Base-by-base conservation (phyloP, 92 coral and sea anemone genomes). In the Zoanthus solanderi region DNA sequence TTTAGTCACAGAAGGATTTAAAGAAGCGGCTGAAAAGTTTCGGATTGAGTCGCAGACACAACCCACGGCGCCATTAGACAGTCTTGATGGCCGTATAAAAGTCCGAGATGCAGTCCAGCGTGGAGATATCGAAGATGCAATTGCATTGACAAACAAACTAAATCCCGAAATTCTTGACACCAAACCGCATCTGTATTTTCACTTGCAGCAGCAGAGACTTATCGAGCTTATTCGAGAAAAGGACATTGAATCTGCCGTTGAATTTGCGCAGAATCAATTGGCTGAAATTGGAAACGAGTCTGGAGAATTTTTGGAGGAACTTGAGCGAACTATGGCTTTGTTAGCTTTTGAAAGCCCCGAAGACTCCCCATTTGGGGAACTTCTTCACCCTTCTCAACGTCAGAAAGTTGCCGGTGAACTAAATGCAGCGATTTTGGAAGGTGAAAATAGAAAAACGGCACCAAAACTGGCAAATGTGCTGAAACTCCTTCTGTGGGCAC, bases 381-480 rank as follows among this genome's bases (percentile, higher is more conserved):
- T 97, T 12, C 89, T 97, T 16, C 94, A 93, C 66, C 92, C 96
- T 14, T 94, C 99, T 29, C 99, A 97, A 82, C 90, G 99, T 78
- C 99, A 97, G 90, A 97, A 97, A 78, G 98, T 97, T 78, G 99
- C 99, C 0, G 95, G 99, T 92, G 99, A 97, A 85, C 92, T 97
- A 46, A 97, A 97, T 72, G 98, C 99, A 84, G 99, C 99, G 34
- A 92, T 97, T 52, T 84, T 97, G 47, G 98, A 93, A 75, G 98
- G 96, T 16, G 98, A 97, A 68, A 89, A 97, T 75, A 92, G 93
- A 76, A 92, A 96, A 53, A 92, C 99, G 6, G 93, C 94, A 15
- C 99, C 98, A 45, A 95, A 96, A 84, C 87, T 97, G 31, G 93
- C 99, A 18, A 97, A 95, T 71, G 90, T 97, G 18, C 89, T 97